Percentiles rank a stretch among this genome's conserved stretches.
These are phyloP conservation scores for Fissipunctia ypsillon DNA, from an alignment of 2,888 invertebrate genomes.

Conservation along the genomic window DNA sequence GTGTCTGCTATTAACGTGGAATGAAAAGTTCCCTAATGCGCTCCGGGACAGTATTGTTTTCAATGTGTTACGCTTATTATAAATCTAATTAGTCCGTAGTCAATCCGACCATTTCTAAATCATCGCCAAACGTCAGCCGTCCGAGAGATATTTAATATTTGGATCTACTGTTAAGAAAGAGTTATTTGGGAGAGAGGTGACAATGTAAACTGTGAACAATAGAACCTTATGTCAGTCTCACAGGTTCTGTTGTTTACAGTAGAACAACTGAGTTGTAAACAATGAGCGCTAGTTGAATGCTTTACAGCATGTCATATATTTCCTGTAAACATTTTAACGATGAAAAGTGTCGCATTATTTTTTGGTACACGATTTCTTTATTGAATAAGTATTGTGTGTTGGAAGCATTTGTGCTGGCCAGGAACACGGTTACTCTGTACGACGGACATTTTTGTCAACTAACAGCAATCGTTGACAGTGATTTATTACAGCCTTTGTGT, in stretches of 20 bases:
- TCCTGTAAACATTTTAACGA: constrained; percentile 76
- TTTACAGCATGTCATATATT: constrained; percentile 82
- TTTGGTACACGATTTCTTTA: constrained; percentile 72
- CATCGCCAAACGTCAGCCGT: constrained; percentile 79
- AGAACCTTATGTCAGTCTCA: constrained; percentile 52
- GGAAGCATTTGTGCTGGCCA: constrained; percentile 74
- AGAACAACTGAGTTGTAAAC: constrained; percentile 78
- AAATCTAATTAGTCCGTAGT: constrained; percentile 75
- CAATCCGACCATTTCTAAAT: constrained; percentile 79
- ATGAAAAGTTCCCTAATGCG: constrained; percentile 89
- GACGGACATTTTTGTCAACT: constrained; percentile 79
- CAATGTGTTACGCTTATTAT: constrained; percentile 86
- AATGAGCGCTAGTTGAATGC: constrained; percentile 78
- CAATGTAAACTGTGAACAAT: constrained; percentile 72
- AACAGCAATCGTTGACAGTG: constrained; percentile 80
- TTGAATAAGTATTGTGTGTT: constrained; percentile 76
- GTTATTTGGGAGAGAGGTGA: constrained; percentile 69
- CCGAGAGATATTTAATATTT: constrained; percentile 78
- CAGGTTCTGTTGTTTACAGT: constrained; percentile 71
- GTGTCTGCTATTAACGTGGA: constrained; percentile 75
- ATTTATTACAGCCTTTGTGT: constrained; percentile 82
- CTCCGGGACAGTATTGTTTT: constrained; percentile 72
- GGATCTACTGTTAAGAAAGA: constrained; percentile 75
- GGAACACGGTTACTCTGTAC: constrained; percentile 67
- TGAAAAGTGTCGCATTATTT: constrained; percentile 78